Base-by-base conservation (phyloP, 2,797 vertebrate species). In the Tangara arthus region DNA sequence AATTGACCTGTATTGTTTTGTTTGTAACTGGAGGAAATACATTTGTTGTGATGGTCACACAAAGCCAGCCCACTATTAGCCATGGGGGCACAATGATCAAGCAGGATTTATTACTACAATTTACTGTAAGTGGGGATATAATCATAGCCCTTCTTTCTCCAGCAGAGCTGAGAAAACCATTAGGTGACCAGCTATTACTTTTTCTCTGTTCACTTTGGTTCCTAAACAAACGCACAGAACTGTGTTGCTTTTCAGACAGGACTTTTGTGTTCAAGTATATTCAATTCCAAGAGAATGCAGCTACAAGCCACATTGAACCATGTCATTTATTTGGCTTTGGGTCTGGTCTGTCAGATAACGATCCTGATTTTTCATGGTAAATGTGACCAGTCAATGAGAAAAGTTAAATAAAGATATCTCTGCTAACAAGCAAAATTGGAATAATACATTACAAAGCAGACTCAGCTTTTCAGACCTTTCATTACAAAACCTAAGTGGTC, bases 331-430 rank as follows among this genome's bases (percentile, higher is more conserved):
- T 78, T 65, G 92, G 49, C 53, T 89, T 87, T 89, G 68, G 64
- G n/a, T 77, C 64, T 75, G 57, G 81, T n/a, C 78, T 77, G 46
- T 79, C 37, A 81, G 81, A 89, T 91, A 96, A 95, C 0, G 1
- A 93, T 65, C 61, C 80, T 64, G 42, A 96, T 93, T 92, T 87
- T 61, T 89, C 90, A 87, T 12, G 32, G 87, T 50, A 82, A 94
- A 78, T 91, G 92, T 68, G 87, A 87, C 42, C 61, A 73, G 35
- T 87, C 81, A 82, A 94, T 80, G 57, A 82, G 72, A 80, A 78
- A 92, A 95, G 87, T 91, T 94, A 96, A 95, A 95, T 79, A 95
- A 87, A 95, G 65, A 50, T 60, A 39, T 41, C 68, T 78, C 69
- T 53, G 46, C 77, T 93, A 95, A 85, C 82, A 87, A 94, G 81